Evolutionary conservation across 37 sponge, comb jelly and placozoan genomes (phyloP).

Genomic region (Chondrilla cf. caribensis): DNA sequence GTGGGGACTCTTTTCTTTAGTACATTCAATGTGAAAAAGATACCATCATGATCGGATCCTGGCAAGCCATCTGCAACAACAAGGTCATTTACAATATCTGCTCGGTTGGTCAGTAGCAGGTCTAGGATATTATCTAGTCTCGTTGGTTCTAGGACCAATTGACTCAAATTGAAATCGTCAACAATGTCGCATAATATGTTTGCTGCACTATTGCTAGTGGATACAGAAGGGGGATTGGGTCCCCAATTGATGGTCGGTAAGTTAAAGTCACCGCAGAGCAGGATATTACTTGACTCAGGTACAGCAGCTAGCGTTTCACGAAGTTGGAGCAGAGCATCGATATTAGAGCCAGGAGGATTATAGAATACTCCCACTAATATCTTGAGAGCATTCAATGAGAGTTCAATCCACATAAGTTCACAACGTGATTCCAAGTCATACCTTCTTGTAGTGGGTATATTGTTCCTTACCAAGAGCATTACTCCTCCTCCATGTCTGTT

Average conservation of each 20-base stretch:
- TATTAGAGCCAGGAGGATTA: conserved; percentile 4
- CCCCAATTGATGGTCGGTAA: not conserved
- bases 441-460: conserved; percentile 20
- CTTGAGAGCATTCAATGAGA: not conserved
- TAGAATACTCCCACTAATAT: not conserved
- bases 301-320: not conserved
- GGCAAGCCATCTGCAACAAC: conserved; percentile 28
- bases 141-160: conserved; percentile 3
- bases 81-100: not conserved
- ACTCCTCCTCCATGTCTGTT: conserved; percentile 37
- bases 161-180: not conserved
- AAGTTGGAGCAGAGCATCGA: not conserved
- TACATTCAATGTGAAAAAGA: conserved; percentile 3
- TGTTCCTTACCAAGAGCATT: conserved; percentile 6
- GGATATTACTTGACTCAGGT: not conserved
- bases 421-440: conserved; percentile 12
- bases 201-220: too few relatives aligned
- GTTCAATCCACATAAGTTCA: conserved; percentile 10
- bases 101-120: not conserved
- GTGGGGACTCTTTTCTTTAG: not conserved
- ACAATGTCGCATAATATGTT: not conserved
- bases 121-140: not conserved
- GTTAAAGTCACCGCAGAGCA: conserved; percentile 18
- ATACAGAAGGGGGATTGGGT: too few relatives aligned
- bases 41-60: conserved; percentile 41